Evolutionary conservation across 2,888 invertebrate species (phyloP).

Genomic region (Nephrotoma appendiculata): DNA sequence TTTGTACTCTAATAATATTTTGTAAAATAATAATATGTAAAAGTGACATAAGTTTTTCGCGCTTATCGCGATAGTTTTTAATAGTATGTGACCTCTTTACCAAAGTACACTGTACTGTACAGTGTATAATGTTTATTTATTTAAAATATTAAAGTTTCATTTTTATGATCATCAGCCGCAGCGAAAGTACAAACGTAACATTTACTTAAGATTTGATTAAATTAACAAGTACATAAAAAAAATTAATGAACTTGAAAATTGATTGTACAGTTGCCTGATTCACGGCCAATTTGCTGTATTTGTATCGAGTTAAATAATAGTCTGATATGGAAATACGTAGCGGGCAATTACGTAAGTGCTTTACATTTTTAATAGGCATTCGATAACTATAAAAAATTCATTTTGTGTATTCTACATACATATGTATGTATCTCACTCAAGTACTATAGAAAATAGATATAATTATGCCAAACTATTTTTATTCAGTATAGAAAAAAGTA

Average conservation of each 20-base stretch:
- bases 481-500: background rate
- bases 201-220: background rate
- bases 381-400: background rate
- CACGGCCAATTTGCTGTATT: background rate
- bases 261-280: background rate
- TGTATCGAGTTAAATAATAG: too few relatives aligned
- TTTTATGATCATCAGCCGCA: background rate
- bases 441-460: background rate
- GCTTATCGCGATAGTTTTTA: background rate
- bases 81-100: background rate
- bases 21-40: too few relatives aligned
- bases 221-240: background rate
- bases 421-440: background rate
- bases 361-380: background rate
- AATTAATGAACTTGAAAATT: background rate
- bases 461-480: background rate
- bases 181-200: background rate
- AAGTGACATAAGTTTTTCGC: background rate
- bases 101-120: background rate
- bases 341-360: too few relatives aligned
- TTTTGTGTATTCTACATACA: background rate
- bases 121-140: background rate
- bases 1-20: background rate
- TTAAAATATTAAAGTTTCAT: background rate
- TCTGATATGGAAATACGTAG: too few relatives aligned